These are phyloP conservation scores for Adelphocoris suturalis DNA, from an alignment of 2,888 invertebrate genomes.

Conservation along the genomic window DNA sequence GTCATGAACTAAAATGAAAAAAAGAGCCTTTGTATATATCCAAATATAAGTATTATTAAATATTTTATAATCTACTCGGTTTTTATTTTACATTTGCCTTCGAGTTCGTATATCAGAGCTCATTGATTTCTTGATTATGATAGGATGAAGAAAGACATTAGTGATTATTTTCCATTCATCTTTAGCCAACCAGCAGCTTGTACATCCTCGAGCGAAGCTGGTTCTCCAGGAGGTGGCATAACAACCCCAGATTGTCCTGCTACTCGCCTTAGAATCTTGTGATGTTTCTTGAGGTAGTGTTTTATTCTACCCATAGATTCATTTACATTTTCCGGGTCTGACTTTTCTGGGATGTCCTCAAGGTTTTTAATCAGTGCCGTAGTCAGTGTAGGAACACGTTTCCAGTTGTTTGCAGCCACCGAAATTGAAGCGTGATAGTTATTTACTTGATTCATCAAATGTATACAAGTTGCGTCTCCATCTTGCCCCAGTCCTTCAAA, in stretches of 20 bases:
- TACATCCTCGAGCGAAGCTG: neutral
- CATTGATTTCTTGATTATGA: too few species aligned
- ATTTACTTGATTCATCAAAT: neutral
- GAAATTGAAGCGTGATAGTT: neutral
- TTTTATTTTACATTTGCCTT: neutral
- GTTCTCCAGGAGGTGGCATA: neutral
- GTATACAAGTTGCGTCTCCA: neutral
- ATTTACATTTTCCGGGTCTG: neutral
- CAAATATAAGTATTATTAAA: conserved; percentile 42
- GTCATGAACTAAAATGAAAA: neutral
- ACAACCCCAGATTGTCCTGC: neutral
- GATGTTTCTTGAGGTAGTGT: neutral
- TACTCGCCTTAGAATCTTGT: neutral
- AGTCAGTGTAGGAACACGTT: neutral
- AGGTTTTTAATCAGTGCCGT: neutral
- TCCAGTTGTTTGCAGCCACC: neutral
- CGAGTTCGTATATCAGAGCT: neutral
- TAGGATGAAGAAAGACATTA: too few species aligned
- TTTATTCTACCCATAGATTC: neutral
- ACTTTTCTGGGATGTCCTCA: neutral
- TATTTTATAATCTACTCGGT: conserved; percentile 23
- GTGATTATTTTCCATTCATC: neutral
- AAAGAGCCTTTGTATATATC: conserved; percentile 32
- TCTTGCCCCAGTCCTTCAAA: neutral
- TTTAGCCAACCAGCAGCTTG: neutral